phyloP scores from a whole-genome alignment of 2,797 vertebrate genomes.

The Chaetodon trifasciatus region DNA sequence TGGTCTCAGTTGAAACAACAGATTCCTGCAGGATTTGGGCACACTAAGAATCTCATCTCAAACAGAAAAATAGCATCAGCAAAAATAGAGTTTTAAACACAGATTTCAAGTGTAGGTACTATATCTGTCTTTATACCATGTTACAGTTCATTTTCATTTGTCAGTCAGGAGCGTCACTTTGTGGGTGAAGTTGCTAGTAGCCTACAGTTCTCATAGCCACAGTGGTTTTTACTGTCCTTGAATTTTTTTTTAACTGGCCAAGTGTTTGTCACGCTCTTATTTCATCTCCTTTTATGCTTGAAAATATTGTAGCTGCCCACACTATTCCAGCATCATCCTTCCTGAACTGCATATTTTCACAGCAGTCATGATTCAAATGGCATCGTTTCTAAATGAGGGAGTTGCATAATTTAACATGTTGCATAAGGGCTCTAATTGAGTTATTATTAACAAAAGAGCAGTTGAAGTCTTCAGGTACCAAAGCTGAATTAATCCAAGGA shows the following conservation, averaged over 20 bases:
- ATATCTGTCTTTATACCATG: slow-evolving; percentile 1
- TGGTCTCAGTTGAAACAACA: slow-evolving; percentile 72
- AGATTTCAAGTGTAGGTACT: slow-evolving; percentile 25
- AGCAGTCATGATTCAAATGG: slow-evolving; percentile 49
- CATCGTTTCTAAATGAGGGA: slow-evolving; percentile 50
- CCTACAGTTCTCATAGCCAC: not conserved
- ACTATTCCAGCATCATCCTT: slow-evolving; percentile 38
- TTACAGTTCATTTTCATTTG: slow-evolving; percentile 28
- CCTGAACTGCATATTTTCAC: slow-evolving; percentile 57
- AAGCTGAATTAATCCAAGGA: slow-evolving; percentile 1
- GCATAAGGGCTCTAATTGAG: slow-evolving; percentile 57
- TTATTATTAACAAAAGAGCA: slow-evolving; percentile 39
- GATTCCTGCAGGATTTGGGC: slow-evolving; percentile 69
- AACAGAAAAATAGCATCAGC: slow-evolving; percentile 33
- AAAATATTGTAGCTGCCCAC: slow-evolving; percentile 36
- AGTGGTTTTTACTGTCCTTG: slow-evolving; percentile 12
- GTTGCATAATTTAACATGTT: slow-evolving; percentile 63
- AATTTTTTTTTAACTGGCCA: slow-evolving; percentile 17
- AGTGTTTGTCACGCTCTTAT: slow-evolving; percentile 32
- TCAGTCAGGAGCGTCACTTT: slow-evolving; percentile 14
- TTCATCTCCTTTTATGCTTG: slow-evolving; percentile 35
- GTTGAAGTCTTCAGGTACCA: not conserved
- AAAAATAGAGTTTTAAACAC: slow-evolving; percentile 47
- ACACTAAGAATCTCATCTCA: slow-evolving; percentile 49
- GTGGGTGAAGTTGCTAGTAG: slow-evolving; percentile 1